Conservation (phyloP, 2,888 invertebrate genomes). For the Drosophila incognita region DNA sequence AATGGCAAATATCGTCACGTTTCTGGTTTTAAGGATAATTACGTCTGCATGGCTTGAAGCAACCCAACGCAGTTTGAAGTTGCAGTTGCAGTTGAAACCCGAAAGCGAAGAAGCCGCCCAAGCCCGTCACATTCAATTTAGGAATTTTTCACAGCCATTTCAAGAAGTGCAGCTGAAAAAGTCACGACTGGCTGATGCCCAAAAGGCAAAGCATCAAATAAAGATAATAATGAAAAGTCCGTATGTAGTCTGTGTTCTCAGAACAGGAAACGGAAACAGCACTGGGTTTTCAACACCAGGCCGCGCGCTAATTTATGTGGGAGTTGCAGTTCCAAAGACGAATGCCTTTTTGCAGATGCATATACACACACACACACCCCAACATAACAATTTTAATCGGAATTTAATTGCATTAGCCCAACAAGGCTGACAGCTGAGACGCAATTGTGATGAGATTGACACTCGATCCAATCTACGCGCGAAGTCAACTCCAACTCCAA, state of each 20-base stretch:
- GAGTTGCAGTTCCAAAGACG: slow-evolving; percentile 38
- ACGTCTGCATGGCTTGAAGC: slow-evolving; percentile 51
- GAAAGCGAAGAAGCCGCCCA: slow-evolving; percentile 28
- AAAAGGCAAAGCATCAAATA: slow-evolving; percentile 6
- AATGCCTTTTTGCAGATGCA: slow-evolving; percentile 5
- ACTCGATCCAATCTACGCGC: slow-evolving; percentile 27
- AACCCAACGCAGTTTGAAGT: slow-evolving; percentile 6
- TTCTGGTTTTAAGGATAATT: slow-evolving; percentile 72
- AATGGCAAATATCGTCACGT: slow-evolving; percentile 73
- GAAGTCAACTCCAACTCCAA: not conserved
- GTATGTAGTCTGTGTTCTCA: not conserved
- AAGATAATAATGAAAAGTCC: slow-evolving; percentile 1
- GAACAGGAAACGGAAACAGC: slow-evolving; percentile 50
- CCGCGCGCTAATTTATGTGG: slow-evolving; percentile 73
- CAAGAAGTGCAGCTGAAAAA: slow-evolving; percentile 43
- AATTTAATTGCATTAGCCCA: slow-evolving; percentile 75
- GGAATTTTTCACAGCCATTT: slow-evolving; percentile 45
- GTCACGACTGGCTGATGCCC: slow-evolving; percentile 52
- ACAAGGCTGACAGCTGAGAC: slow-evolving; percentile 63
- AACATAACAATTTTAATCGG: slow-evolving; percentile 67
- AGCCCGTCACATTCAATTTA: slow-evolving; percentile 43
- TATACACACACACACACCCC: not conserved
- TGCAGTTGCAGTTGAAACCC: slow-evolving; percentile 6
- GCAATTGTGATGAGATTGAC: slow-evolving; percentile 24
- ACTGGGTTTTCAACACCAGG: slow-evolving; percentile 32